Percentiles rank a stretch among this genome's conserved stretches.
Conservation (phyloP, 2,113 vertebrate genomes). For the Coregonus clupeaformis region DNA sequence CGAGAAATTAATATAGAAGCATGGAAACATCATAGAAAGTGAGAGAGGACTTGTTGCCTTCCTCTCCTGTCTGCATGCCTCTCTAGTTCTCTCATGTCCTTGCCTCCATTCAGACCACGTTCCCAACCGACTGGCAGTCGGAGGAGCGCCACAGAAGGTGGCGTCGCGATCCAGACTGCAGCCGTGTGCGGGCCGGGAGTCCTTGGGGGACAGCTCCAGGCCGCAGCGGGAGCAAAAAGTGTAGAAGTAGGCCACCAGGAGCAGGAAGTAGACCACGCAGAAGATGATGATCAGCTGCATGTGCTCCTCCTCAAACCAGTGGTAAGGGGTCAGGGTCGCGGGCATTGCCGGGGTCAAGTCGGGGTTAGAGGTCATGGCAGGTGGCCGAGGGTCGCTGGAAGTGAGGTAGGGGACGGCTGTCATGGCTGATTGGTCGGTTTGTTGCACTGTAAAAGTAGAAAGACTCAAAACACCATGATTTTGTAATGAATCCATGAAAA, state of each 20-base stretch:
- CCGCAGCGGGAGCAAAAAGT: conserved; percentile 69
- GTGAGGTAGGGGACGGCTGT: conserved; percentile 24
- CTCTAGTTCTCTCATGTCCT: not conserved
- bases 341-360: not conserved
- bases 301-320: conserved; percentile 35
- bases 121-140: conserved; percentile 60
- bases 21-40: no score
- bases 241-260: conserved; percentile 68
- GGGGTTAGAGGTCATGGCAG: conserved; percentile 7
- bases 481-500: no score
- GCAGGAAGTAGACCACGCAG: conserved; percentile 67
- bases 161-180: conserved; percentile 60
- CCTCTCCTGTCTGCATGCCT: not conserved
- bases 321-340: no score
- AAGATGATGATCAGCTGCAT: conserved; percentile 65
- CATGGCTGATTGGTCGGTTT: conserved; percentile 39
- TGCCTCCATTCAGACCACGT: conserved; percentile 64
- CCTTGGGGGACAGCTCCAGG: conserved; percentile 42
- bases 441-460: not conserved
- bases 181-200: not conserved
- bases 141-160: conserved; percentile 66
- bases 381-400: conserved; percentile 21
- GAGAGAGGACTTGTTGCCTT: not conserved
- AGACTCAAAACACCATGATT: not conserved
- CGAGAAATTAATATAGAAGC: not conserved